Percentiles rank a stretch among this genome's conserved stretches.
Conservation (phyloP, 1,140 invertebrate genomes). For the Agrypnia vestita region DNA sequence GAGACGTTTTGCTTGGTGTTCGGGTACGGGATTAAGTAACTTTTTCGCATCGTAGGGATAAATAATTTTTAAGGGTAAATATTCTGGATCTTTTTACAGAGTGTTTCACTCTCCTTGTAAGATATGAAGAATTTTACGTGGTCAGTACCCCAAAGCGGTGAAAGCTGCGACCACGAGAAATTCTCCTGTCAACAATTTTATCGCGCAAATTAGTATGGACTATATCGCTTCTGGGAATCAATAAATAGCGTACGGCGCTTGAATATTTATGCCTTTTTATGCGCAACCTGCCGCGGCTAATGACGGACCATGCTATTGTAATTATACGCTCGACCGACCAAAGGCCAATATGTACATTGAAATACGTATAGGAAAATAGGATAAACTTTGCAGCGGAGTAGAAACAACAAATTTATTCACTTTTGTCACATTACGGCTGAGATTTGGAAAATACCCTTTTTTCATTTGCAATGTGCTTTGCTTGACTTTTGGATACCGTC, state of each 20-base stretch:
- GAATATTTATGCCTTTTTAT: slow-evolving; percentile 40
- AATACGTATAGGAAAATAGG: too few species aligned
- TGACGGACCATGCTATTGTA: slow-evolving; percentile 45
- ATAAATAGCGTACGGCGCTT: slow-evolving; percentile 39
- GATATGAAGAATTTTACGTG: too few species aligned
- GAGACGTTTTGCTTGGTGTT: too few species aligned
- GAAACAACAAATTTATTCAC: too few species aligned
- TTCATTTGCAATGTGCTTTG: neutral
- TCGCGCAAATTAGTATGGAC: slow-evolving; percentile 46
- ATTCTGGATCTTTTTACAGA: too few species aligned
- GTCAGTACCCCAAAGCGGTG: neutral
- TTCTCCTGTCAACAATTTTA: slow-evolving; percentile 45
- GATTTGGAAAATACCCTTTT: neutral
- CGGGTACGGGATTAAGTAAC: too few species aligned
- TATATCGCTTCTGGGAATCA: slow-evolving; percentile 46
- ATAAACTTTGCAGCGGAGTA: too few species aligned
- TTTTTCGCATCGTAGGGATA: too few species aligned
- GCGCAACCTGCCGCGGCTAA: slow-evolving; percentile 36
- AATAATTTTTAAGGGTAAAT: too few species aligned
- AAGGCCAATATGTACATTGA: slow-evolving; percentile 17
- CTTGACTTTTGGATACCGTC: neutral
- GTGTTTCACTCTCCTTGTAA: too few species aligned
- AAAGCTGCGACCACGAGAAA: slow-evolving; percentile 11
- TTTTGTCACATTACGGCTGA: too few species aligned
- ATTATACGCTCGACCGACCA: slow-evolving; percentile 35